A percentile compares a stretch with the other conserved stretches of the same genome.
These are phyloP conservation scores for Amphiprion percula DNA, from an alignment of 2,113 vertebrate species.

Conservation along the genomic window DNA sequence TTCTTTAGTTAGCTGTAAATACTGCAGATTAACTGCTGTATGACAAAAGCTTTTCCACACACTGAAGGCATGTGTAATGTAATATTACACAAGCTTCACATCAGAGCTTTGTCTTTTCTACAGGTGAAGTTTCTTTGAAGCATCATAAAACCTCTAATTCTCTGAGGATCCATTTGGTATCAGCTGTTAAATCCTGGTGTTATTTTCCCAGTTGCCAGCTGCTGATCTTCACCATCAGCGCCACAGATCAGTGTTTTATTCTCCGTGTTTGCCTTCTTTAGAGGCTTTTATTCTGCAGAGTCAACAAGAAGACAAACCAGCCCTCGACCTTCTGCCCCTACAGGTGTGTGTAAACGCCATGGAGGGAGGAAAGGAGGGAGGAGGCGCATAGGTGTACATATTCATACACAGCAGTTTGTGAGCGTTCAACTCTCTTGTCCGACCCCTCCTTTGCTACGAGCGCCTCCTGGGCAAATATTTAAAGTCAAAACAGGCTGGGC, in stretches of 20 bases:
- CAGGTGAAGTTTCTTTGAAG: conserved; percentile 12
- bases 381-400: conserved; percentile 16
- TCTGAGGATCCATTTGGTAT: conserved; percentile 35
- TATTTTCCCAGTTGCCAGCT: conserved; percentile 35
- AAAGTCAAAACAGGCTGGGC: conserved; percentile 86
- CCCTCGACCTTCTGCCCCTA: conserved; percentile 9
- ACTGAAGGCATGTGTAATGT: neutral
- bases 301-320: conserved; percentile 25
- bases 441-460: conserved; percentile 31
- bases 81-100: too few relatives aligned
- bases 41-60: neutral
- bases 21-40: too few relatives aligned
- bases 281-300: conserved; percentile 22
- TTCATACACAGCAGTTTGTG: conserved; percentile 36
- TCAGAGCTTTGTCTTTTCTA: neutral
- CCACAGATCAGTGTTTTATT: conserved; percentile 24
- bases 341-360: conserved; percentile 22
- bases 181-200: conserved; percentile 36
- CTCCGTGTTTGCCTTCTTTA: neutral
- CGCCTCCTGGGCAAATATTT: conserved; percentile 88
- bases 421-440: conserved; percentile 9
- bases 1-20: too few relatives aligned
- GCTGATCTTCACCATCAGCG: conserved; percentile 34
- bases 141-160: conserved; percentile 11
- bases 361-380: neutral